Evolutionary conservation across 53 echinoderm and acorn worm species (phyloP).

Genomic region (Holothuria leucospilota): DNA sequence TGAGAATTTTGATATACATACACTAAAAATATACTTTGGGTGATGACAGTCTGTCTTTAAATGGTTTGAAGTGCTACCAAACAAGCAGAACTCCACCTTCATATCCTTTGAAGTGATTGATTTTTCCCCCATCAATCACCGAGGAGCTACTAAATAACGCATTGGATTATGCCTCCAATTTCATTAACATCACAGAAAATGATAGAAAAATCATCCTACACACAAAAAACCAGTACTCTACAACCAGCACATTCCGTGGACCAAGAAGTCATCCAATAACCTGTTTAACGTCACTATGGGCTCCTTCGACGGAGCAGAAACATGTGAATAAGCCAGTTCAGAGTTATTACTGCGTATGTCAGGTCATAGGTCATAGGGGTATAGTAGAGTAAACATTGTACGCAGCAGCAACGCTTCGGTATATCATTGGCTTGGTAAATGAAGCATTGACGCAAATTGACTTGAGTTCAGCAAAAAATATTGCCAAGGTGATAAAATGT

Average conservation of each 20-base stretch:
- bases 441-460: too few relatives aligned
- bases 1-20: too few relatives aligned
- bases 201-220: background rate
- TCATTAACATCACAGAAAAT: slow-evolving; percentile 14
- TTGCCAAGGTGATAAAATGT: too few relatives aligned
- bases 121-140: slow-evolving; percentile 26
- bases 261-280: slow-evolving; percentile 21
- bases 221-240: slow-evolving; percentile 48
- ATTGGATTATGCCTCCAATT: slow-evolving; percentile 26
- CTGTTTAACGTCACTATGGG: slow-evolving; percentile 59
- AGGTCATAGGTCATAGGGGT: too few relatives aligned
- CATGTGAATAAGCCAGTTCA: slow-evolving; percentile 4
- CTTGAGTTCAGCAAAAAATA: too few relatives aligned
- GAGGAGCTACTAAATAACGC: slow-evolving; percentile 38
- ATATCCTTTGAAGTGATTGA: slow-evolving; percentile 9
- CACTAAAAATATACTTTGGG: too few relatives aligned
- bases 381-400: too few relatives aligned
- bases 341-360: too few relatives aligned
- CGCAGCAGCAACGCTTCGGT: too few relatives aligned
- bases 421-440: too few relatives aligned
- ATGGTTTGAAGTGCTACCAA: slow-evolving; percentile 26
- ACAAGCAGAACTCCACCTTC: slow-evolving; percentile 18
- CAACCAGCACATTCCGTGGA: slow-evolving; percentile 44
- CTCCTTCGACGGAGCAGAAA: slow-evolving; percentile 47
- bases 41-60: slow-evolving; percentile 24